phyloP scores from a whole-genome alignment of 2,888 invertebrate species.

The Hypsopygia costalis region DNA sequence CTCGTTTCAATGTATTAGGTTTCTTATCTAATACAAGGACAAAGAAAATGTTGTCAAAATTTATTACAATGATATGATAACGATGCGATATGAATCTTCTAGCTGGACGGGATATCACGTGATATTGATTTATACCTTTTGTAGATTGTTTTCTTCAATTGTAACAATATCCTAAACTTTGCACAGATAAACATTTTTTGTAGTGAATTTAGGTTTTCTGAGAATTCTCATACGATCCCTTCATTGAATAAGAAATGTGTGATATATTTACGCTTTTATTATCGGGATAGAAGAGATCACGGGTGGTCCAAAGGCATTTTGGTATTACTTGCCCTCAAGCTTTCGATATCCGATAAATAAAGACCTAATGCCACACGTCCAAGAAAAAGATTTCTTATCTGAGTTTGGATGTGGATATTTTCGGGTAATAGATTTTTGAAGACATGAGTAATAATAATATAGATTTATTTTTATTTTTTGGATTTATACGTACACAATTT shows the following conservation, averaged over 20 bases:
- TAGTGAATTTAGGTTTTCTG: neutral
- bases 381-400: neutral
- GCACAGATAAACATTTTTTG: neutral
- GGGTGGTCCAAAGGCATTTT: constrained; percentile 9
- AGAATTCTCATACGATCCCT: neutral
- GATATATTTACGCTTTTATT: neutral
- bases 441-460: neutral
- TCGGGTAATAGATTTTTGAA: neutral
- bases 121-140: neutral
- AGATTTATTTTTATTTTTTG: no score
- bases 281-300: neutral
- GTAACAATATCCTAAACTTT: neutral
- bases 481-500: no score
- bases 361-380: neutral
- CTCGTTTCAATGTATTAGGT: no score
- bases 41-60: neutral
- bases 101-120: neutral
- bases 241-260: neutral
- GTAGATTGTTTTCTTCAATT: no score
- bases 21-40: neutral
- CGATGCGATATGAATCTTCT: neutral
- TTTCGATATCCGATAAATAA: constrained; percentile 1
- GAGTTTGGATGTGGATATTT: neutral
- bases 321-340: constrained; percentile 4
- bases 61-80: neutral